A percentile compares a stretch with the other conserved stretches of the same genome.
Conservation (phyloP, 2,888 invertebrate species). For the Tetranychus piercei region DNA sequence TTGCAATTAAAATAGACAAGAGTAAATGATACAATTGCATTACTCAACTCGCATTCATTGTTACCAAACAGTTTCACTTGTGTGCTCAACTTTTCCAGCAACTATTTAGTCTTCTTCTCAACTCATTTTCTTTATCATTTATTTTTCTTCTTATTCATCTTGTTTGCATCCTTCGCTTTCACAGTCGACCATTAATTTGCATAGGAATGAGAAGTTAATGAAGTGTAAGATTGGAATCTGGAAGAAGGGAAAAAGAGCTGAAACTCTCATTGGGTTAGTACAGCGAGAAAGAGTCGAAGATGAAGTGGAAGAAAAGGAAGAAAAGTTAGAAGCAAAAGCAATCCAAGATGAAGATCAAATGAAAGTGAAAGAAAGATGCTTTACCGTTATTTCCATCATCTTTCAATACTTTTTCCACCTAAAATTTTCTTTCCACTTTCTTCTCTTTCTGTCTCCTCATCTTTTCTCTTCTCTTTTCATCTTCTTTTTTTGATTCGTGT, state of each 20-base stretch:
- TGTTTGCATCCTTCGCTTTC: not conserved
- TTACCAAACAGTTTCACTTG: no score
- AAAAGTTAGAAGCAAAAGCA: not conserved
- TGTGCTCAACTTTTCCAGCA: no score
- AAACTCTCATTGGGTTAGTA: not conserved
- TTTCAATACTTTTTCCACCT: not conserved
- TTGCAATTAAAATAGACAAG: no score
- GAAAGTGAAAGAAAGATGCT: conserved; percentile 9
- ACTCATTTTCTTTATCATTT: not conserved
- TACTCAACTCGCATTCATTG: no score
- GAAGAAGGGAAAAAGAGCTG: conserved; percentile 20
- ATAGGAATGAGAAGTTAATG: conserved; percentile 28
- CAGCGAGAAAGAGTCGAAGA: conserved; percentile 2
- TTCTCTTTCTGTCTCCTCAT: not conserved
- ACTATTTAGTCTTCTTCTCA: no score
- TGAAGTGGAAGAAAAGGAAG: not conserved
- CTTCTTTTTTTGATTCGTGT: not conserved
- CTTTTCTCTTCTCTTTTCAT: not conserved
- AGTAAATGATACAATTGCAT: no score
- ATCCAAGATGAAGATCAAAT: not conserved
- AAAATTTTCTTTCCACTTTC: not conserved
- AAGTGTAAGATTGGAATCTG: conserved; percentile 28
- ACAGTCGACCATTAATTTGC: conserved; percentile 24
- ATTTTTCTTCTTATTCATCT: not conserved
- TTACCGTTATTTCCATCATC: not conserved